Evolutionary conservation across 92 coral and sea anemone species (phyloP).

Genomic region (Blastomussa wellsi): DNA sequence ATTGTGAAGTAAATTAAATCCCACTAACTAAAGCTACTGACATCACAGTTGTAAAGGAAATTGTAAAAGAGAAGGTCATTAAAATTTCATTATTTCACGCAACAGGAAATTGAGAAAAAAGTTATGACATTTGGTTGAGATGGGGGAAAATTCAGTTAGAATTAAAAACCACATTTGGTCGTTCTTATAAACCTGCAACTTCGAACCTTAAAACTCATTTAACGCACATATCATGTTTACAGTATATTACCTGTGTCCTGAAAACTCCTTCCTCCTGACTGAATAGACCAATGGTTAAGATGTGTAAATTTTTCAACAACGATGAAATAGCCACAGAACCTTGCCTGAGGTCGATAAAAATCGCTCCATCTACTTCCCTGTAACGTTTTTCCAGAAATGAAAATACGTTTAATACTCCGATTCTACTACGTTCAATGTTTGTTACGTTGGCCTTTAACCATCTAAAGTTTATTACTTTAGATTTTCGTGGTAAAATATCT

Average conservation of each 20-base stretch:
- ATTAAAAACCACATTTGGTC: neutral
- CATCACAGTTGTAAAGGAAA: neutral
- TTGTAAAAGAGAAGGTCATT: neutral
- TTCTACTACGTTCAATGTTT: neutral
- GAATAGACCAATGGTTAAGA: conserved; percentile 27
- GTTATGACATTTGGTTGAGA: neutral
- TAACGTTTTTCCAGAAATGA: neutral
- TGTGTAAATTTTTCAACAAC: neutral
- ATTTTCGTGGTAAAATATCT: conserved; percentile 17
- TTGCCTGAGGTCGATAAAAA: conserved; percentile 8
- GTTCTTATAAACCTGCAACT: neutral
- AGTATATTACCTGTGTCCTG: conserved; percentile 25
- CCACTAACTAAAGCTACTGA: neutral
- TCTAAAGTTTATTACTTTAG: neutral
- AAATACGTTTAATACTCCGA: neutral
- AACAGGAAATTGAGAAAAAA: neutral
- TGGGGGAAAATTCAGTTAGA: neutral
- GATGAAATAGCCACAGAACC: conserved; percentile 12
- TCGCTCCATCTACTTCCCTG: neutral
- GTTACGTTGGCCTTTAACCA: neutral
- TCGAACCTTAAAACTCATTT: neutral
- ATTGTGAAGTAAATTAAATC: neutral
- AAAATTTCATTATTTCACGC: neutral
- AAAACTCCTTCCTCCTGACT: conserved; percentile 7
- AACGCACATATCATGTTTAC: neutral